Base-by-base conservation (phyloP, 1,140 invertebrate species). In the Harpegnathos saltator region DNA sequence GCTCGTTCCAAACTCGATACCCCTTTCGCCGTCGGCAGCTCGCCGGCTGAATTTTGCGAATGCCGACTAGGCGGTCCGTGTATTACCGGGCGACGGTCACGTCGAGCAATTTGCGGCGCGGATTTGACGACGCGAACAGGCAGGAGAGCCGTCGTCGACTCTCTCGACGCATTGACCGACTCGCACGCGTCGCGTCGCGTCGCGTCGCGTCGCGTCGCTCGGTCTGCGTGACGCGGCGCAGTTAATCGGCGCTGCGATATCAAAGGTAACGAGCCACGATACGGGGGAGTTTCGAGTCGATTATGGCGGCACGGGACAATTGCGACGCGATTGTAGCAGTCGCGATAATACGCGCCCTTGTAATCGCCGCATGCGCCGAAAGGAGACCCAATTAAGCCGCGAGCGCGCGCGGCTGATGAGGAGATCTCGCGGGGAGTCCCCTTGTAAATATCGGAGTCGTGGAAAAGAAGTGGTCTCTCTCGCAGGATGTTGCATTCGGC, bases 21-120 rank as follows among this genome's bases (percentile, higher is more conserved):
- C 33, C 24, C 12, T 72, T 24, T 48, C 66, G n/a, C 14, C 26
- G 22, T 12, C 15, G 9, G 62, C n/a, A n/a, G n/a, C n/a, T n/a
- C n/a, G n/a, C n/a, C n/a, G 50, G 38, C 56, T 38, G 62, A 85
- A 85, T 85, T 73, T 85, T 50, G 80, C 75, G 19, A 80, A 80
- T 22, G 29, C 38, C 73, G 52, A 24, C 26, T 33, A 15, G 19
- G 19, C 50, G 24, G 11, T 22, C 38, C 22, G 38, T 22, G 19
- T n/a, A n/a, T 19, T 22, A 19, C 15, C 26, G n/a, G n/a, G 50
- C 74, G 50, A 54, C 29, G 54, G 38, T 68, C 50, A 52, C 38
- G 12, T 29, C 33, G 44, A 29, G 15, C 44, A 48, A 26, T 54
- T 38, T 68, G 52, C n/a, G 9, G 19, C 26, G 15, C 33, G 19